phyloP scores from a whole-genome alignment of 2,888 invertebrate genomes.

The Idaea biselata region DNA sequence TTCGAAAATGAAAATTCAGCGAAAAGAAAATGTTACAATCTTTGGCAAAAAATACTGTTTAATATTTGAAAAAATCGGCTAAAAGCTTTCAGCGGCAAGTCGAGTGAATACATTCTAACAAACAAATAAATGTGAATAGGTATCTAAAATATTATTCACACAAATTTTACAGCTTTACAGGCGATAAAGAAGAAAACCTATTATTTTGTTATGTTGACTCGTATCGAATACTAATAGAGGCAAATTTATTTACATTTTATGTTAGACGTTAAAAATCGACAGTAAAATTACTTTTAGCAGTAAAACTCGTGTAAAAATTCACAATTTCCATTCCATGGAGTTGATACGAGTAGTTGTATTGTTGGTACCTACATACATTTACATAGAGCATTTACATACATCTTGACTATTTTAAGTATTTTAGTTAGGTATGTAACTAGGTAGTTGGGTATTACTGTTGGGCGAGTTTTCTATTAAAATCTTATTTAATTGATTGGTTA shows the following conservation, averaged over 20 bases:
- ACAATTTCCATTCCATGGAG: not conserved
- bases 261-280: constrained; percentile 1
- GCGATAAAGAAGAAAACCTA: constrained; percentile 14
- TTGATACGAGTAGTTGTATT: not conserved
- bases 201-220: constrained; percentile 17
- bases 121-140: not conserved
- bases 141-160: constrained; percentile 6
- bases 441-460: too few species aligned
- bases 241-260: constrained; percentile 3
- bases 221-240: constrained; percentile 14
- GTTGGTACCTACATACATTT: too few species aligned
- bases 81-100: not conserved
- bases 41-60: not conserved
- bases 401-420: too few species aligned
- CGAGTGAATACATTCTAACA: not conserved
- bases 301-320: not conserved
- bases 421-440: too few species aligned
- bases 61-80: not conserved
- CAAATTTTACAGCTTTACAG: constrained; percentile 14
- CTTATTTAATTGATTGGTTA: too few species aligned
- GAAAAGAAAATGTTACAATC: not conserved
- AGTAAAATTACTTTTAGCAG: not conserved
- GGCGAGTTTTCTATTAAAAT: too few species aligned
- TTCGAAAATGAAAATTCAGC: not conserved
- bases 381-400: too few species aligned